Base-by-base conservation (phyloP, 2,888 invertebrate genomes). In the Caenorhabditis sp. region DNA sequence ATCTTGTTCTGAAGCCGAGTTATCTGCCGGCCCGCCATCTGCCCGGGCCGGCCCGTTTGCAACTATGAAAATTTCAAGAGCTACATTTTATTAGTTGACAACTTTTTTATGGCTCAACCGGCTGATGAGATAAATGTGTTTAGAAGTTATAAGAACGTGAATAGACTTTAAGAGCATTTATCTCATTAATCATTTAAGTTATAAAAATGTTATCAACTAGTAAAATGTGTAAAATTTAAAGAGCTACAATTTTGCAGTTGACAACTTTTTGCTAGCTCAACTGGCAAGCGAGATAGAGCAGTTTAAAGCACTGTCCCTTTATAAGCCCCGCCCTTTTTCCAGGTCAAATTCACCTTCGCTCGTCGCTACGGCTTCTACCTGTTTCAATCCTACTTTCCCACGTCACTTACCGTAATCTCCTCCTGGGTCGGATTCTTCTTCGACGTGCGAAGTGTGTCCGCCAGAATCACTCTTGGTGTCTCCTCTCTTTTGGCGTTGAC, bases 341-440 rank as follows among this genome's bases (percentile, higher is more conserved):
- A 91, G 90, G 90, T 92, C 28, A 90, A 91, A 79, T 92, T 92
- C 88, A 90, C 91, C 24, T 92, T 92, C 80, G 90, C 91, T 6
- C 87, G 92, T 28, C 88, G 92, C 35, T 92, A 92, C 86, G 92
- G 92, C 22, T 92, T 92, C 88, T 92, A 92, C 85, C 88, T 92
- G 14, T 91, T 92, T 84, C 91, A 91, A 80, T 91, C 91, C 14
- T 92, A 92, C 66, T 92, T 92, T 70, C 92, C 92, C n/a, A 92
- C 92, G 3, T 86, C 87, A 1, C 84, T 91, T 1, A 84, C 89
- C n/a, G 89, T 88, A 56, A 91, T 92, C 85, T 86, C 86, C 14
- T 91, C 90, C 14, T 92, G 92, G 92, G 92, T 92, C n/a, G 92
- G 91, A 61, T 92, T 92, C 85, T 92, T 91, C 79, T 90, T 92